These are phyloP conservation scores for Drosophila miranda DNA, from an alignment of 1,140 invertebrate species.

Conservation along the genomic window DNA sequence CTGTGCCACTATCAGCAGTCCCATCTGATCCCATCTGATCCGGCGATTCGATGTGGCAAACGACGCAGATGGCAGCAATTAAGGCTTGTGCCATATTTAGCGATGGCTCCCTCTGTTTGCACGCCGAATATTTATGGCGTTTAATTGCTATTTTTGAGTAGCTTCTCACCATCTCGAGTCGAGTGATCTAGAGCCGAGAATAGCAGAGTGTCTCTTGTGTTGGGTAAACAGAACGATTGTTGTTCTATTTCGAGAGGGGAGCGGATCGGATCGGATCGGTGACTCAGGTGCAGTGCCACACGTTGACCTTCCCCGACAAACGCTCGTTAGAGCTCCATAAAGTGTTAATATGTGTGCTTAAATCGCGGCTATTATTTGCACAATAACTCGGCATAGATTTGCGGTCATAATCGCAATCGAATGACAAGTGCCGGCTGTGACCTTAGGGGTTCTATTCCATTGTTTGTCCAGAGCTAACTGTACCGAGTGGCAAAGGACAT, in stretches of 20 bases:
- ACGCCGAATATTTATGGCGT: constrained; percentile 59
- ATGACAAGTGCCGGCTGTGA: constrained; percentile 61
- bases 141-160: constrained; percentile 70
- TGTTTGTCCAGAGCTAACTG: constrained; percentile 53
- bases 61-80: constrained; percentile 69
- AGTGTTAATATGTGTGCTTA: constrained; percentile 7
- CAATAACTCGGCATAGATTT: constrained; percentile 61
- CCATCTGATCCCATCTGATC: constrained; percentile 47
- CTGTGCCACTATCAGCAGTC: constrained; percentile 26
- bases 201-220: constrained; percentile 2
- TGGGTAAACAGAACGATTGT: constrained; percentile 1
- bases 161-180: constrained; percentile 36
- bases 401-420: constrained; percentile 50
- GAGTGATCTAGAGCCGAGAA: constrained; percentile 12
- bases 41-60: constrained; percentile 54
- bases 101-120: constrained; percentile 14
- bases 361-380: constrained; percentile 66
- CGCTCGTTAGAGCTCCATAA: constrained; percentile 13
- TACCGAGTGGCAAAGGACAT: constrained; percentile 61
- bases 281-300: constrained; percentile 19
- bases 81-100: constrained; percentile 59
- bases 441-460: constrained; percentile 48
- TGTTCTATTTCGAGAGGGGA: constrained; percentile 33
- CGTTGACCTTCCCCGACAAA: constrained; percentile 37
- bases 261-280: constrained; percentile 5